Conservation (phyloP, 2,797 vertebrate species). For the Pseudomugil tenellus region DNA sequence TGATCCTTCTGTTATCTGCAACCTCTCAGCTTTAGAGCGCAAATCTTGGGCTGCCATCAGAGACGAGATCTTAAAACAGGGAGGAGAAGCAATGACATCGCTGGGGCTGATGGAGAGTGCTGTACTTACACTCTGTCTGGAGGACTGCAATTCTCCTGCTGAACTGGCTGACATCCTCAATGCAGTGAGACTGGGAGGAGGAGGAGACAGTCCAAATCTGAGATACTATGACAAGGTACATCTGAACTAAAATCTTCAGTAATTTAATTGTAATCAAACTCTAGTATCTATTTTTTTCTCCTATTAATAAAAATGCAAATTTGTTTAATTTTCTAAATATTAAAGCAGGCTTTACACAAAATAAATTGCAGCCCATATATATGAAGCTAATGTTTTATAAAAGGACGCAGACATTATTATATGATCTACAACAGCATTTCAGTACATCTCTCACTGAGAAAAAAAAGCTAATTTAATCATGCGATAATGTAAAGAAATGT, state of each 20-base stretch:
- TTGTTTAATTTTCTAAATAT: not conserved
- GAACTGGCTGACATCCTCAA: slow-evolving; percentile 79
- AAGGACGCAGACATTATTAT: not conserved
- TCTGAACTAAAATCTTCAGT: not conserved
- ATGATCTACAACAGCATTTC: not conserved
- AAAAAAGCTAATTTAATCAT: not conserved
- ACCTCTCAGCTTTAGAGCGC: slow-evolving; percentile 77
- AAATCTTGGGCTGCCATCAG: slow-evolving; percentile 77
- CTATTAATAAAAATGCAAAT: not conserved
- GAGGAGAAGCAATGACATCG: slow-evolving; percentile 66
- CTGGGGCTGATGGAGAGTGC: slow-evolving; percentile 82
- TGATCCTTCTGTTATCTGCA: slow-evolving; percentile 73
- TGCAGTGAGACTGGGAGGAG: slow-evolving; percentile 76
- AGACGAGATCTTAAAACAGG: slow-evolving; percentile 70
- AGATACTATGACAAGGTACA: slow-evolving; percentile 86
- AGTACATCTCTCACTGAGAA: not conserved
- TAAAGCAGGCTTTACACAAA: not conserved
- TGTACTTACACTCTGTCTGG: slow-evolving; percentile 78
- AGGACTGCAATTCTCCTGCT: slow-evolving; percentile 71
- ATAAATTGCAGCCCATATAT: not conserved
- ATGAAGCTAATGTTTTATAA: not conserved
- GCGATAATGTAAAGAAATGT: not conserved
- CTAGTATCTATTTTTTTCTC: not conserved
- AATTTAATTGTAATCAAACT: not conserved
- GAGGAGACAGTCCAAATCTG: slow-evolving; percentile 58